Evolutionary conservation across 2,113 vertebrate species (phyloP).

Genomic region (Camelus bactrianus): DNA sequence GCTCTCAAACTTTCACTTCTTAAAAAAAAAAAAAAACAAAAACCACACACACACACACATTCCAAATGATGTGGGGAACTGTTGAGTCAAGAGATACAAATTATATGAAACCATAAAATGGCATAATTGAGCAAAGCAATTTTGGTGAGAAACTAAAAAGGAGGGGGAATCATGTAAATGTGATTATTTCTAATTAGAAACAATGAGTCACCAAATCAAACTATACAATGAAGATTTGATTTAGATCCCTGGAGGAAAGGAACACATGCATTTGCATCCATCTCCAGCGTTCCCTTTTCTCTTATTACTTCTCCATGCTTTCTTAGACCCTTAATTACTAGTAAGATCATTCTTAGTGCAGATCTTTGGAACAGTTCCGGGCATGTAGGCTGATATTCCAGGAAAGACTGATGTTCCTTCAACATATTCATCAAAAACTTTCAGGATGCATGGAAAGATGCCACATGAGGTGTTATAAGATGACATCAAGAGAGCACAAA

Average conservation of each 20-base stretch:
- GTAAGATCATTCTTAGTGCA: conserved; percentile 15
- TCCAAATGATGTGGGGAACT: conserved; percentile 66
- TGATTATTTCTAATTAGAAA: conserved; percentile 83
- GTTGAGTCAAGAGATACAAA: conserved; percentile 79
- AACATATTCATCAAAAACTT: not conserved
- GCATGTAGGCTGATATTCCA: not conserved
- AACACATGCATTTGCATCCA: conserved; percentile 62
- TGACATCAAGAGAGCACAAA: not conserved
- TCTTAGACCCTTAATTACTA: conserved; percentile 65
- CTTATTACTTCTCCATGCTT: conserved; percentile 60
- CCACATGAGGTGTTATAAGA: accelerated
- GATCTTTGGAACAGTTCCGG: conserved; percentile 3
- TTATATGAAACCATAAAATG: conserved; percentile 76
- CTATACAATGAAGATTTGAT: conserved; percentile 82
- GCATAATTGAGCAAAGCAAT: conserved; percentile 75
- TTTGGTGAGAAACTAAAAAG: conserved; percentile 80
- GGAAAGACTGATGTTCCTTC: not conserved
- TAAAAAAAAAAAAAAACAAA: conserved; percentile 62
- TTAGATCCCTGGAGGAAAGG: conserved; percentile 76
- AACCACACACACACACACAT: not conserved
- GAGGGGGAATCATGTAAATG: conserved; percentile 80
- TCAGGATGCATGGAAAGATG: not conserved
- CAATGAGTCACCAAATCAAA: conserved; percentile 83
- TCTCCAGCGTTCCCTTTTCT: conserved; percentile 15
- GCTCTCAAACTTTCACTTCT: conserved; percentile 79